Evolutionary conservation across 1,140 invertebrate genomes (phyloP).

Genomic region (Drosophila erecta): DNA sequence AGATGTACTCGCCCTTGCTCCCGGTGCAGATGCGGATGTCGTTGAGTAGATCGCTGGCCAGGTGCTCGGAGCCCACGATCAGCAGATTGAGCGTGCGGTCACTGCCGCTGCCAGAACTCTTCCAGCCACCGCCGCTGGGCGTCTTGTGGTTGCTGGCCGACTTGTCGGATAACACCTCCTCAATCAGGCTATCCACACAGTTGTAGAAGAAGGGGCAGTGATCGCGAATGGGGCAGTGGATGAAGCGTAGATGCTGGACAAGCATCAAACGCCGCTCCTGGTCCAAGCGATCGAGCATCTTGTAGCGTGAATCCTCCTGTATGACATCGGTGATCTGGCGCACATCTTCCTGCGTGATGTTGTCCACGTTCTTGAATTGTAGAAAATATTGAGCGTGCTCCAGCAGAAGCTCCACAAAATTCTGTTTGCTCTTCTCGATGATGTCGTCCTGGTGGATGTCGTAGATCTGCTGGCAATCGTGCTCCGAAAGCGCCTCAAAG

Average conservation of each 20-base stretch:
- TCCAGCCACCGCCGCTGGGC: conserved; percentile 85
- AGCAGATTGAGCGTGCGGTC: conserved; percentile 91
- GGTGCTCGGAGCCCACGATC: conserved; percentile 90
- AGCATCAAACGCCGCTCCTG: conserved; percentile 97
- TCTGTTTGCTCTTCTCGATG: conserved; percentile 95
- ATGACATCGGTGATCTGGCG: conserved; percentile 96
- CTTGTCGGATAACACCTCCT: conserved; percentile 90
- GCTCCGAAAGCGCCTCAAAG: conserved; percentile 95
- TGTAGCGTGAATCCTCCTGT: conserved; percentile 96
- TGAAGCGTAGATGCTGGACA: conserved; percentile 97
- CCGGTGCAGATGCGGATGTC: conserved; percentile 88
- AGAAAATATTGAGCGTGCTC: conserved; percentile 98
- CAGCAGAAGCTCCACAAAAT: conserved; percentile 96
- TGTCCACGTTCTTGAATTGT: conserved; percentile 95
- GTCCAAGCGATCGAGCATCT: conserved; percentile 95
- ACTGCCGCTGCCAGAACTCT: conserved; percentile 58
- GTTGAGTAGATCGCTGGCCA: conserved; percentile 91
- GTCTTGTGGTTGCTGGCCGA: conserved; percentile 84
- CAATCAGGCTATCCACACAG: conserved; percentile 95
- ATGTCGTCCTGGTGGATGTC: conserved; percentile 97
- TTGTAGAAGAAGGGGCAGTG: conserved; percentile 96
- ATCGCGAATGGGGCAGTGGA: conserved; percentile 97
- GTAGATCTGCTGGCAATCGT: conserved; percentile 96
- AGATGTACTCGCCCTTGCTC: conserved; percentile 93
- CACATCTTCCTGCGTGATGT: conserved; percentile 97